Percentiles rank a stretch among this genome's conserved stretches.
These are phyloP conservation scores for Electrona antarctica DNA, from an alignment of 2,113 vertebrate species.

Conservation along the genomic window DNA sequence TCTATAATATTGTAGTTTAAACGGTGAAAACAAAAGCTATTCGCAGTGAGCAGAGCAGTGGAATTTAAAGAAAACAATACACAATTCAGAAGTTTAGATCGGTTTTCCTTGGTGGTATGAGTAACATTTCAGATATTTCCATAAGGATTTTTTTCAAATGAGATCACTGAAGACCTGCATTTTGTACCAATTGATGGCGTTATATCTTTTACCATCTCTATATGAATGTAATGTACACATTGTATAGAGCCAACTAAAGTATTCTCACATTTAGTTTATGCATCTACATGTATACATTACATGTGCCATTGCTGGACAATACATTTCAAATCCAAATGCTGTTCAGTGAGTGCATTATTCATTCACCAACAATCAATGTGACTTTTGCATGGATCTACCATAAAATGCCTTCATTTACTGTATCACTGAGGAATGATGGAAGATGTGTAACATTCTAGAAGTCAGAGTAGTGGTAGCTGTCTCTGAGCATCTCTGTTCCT, in stretches of 20 bases:
- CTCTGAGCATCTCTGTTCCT: not conserved
- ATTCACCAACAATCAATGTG: not conserved
- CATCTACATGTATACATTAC: not conserved
- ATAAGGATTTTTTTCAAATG: not conserved
- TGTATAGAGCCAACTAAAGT: not conserved
- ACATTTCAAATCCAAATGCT: not conserved
- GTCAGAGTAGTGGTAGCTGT: not conserved
- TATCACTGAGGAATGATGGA: not conserved
- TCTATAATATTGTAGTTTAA: too few species aligned
- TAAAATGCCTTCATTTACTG: not conserved
- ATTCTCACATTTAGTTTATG: not conserved
- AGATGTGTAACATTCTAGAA: constrained; percentile 11
- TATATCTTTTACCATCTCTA: too few species aligned
- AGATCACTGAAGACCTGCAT: not conserved
- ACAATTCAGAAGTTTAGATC: not conserved
- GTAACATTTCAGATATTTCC: not conserved
- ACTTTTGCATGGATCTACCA: not conserved
- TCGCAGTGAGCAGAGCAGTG: not conserved
- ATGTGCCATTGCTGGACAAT: not conserved
- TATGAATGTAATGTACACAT: too few species aligned
- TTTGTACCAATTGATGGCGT: not conserved
- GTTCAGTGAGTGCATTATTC: not conserved
- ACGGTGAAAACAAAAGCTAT: not conserved
- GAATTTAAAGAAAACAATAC: not conserved
- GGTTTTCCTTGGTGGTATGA: not conserved